These are phyloP conservation scores for Hyposoter didymator DNA, from an alignment of 2,888 invertebrate genomes.

Conservation along the genomic window DNA sequence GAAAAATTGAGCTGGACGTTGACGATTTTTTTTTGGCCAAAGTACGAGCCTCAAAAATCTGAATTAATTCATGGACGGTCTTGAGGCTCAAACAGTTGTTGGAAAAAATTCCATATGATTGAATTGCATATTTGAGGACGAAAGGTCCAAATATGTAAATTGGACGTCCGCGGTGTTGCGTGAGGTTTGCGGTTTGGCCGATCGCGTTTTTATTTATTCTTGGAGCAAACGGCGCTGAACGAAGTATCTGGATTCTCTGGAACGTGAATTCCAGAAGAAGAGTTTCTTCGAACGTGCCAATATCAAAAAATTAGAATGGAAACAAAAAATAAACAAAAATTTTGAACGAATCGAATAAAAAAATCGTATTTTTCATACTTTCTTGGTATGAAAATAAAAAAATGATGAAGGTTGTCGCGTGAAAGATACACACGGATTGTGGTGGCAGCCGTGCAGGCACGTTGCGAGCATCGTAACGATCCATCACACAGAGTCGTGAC, in stretches of 20 bases:
- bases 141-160: not conserved
- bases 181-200: slow-evolving; percentile 23
- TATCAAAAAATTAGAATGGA: not conserved
- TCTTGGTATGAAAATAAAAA: not conserved
- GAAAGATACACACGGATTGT: not conserved
- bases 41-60: not conserved
- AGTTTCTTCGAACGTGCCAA: not conserved
- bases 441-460: not conserved
- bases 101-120: not conserved
- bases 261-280: slow-evolving; percentile 21
- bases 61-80: not conserved
- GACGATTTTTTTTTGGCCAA: not conserved
- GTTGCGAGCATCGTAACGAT: slow-evolving; percentile 41
- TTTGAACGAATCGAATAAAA: not conserved
- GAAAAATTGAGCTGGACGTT: not conserved
- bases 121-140: not conserved
- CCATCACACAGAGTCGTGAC: slow-evolving; percentile 62
- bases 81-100: not conserved
- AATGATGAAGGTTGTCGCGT: not conserved
- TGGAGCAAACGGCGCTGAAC: slow-evolving; percentile 18
- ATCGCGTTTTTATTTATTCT: slow-evolving; percentile 53
- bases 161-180: not conserved
- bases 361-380: not conserved
- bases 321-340: not conserved
- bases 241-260: slow-evolving; percentile 35